Evolutionary conservation across 2,888 invertebrate genomes (phyloP).

Genomic region (Ochropacha duplaris): DNA sequence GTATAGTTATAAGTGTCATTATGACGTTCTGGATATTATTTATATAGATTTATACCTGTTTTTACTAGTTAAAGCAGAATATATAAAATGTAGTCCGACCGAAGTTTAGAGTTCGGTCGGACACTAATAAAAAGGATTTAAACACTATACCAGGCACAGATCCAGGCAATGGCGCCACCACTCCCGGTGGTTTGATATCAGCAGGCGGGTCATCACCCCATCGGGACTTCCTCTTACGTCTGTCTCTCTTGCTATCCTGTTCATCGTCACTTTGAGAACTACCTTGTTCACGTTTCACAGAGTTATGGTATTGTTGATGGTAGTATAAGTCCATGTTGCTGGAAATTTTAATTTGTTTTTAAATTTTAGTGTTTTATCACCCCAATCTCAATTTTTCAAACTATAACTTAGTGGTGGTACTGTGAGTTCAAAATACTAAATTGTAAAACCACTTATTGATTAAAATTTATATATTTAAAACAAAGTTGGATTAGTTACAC

Average conservation of each 20-base stretch:
- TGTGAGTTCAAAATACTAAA: too few relatives aligned
- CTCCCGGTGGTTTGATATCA: conserved; percentile 66
- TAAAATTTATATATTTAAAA: too few relatives aligned
- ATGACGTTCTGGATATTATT: not conserved
- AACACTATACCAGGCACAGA: conserved; percentile 17
- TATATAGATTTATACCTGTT: too few relatives aligned
- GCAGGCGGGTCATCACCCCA: conserved; percentile 86
- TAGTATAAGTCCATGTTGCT: conserved; percentile 32
- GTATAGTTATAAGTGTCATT: not conserved
- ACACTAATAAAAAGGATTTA: not conserved
- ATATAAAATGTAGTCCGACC: too few relatives aligned
- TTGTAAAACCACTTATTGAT: too few relatives aligned
- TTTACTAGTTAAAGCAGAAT: too few relatives aligned
- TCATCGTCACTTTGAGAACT: conserved; percentile 74
- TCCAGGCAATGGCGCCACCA: conserved; percentile 49
- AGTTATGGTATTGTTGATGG: conserved; percentile 17
- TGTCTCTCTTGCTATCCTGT: conserved; percentile 66
- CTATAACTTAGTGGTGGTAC: too few relatives aligned
- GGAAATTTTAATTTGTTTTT: conserved; percentile 20
- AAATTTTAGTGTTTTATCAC: too few relatives aligned
- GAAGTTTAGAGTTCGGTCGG: too few relatives aligned
- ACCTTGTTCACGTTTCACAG: conserved; percentile 55
- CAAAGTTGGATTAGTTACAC: too few relatives aligned
- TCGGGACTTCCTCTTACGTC: conserved; percentile 85
- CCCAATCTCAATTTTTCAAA: too few relatives aligned